Percentiles rank a stretch among this genome's conserved stretches.
phyloP scores from a whole-genome alignment of 2,113 vertebrate species.

The Halichoeres trimaculatus region DNA sequence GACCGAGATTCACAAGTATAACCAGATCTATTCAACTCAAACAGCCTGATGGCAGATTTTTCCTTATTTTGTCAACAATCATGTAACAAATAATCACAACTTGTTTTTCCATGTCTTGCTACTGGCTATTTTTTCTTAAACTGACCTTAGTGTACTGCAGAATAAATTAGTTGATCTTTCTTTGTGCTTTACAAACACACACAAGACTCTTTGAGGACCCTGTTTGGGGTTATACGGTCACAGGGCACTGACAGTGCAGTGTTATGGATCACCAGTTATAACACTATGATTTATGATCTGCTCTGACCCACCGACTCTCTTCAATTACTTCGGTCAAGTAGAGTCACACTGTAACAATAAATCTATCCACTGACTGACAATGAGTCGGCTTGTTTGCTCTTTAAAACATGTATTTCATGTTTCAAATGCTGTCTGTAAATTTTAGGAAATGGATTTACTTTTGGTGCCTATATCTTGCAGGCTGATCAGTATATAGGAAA shows the following conservation, averaged over 20 bases:
- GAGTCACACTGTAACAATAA: constrained; percentile 46
- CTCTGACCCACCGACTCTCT: constrained; percentile 47
- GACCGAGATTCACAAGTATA: too few relatives aligned
- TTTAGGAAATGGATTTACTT: background rate
- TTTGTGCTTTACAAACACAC: background rate
- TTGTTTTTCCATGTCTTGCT: background rate
- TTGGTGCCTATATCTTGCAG: background rate
- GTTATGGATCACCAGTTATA: constrained; percentile 59
- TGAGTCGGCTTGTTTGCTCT: background rate
- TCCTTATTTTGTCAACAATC: background rate
- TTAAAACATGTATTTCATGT: background rate
- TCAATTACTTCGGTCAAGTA: constrained; percentile 54
- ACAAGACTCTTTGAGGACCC: background rate
- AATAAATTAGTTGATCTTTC: background rate
- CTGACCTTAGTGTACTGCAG: background rate
- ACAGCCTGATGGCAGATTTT: background rate
- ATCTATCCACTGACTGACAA: constrained; percentile 28
- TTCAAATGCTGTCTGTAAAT: too few relatives aligned
- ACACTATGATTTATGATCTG: constrained; percentile 54
- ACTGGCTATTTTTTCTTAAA: background rate
- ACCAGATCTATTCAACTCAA: too few relatives aligned
- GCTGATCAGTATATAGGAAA: background rate
- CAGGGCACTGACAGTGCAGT: constrained; percentile 29
- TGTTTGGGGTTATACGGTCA: constrained; percentile 19
- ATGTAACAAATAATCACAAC: background rate